A percentile compares a stretch with the other conserved stretches of the same genome.
Conservation (phyloP, 2,113 vertebrate species). For the Scopus umbretta region DNA sequence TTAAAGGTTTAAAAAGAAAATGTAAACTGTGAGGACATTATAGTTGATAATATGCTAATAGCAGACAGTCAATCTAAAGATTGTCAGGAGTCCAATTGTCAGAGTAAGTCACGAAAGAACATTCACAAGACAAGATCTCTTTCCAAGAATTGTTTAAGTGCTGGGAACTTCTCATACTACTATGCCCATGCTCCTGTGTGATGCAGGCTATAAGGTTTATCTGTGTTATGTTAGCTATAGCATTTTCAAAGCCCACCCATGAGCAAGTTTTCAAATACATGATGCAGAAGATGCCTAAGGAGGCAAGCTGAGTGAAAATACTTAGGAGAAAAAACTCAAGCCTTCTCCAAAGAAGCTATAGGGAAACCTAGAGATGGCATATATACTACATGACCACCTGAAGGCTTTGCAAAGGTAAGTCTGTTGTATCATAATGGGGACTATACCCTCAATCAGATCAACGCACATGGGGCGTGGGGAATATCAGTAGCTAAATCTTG, state of each 20-base stretch:
- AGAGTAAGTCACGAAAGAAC: neutral
- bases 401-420: neutral
- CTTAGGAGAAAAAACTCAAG: neutral
- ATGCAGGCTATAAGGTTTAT: fast-evolving
- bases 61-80: neutral
- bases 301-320: neutral
- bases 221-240: neutral
- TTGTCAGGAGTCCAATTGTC: neutral
- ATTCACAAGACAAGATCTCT: neutral
- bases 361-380: neutral
- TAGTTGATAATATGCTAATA: neutral
- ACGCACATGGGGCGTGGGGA: neutral
- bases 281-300: no score
- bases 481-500: neutral
- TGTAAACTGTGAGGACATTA: neutral
- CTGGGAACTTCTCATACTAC: neutral
- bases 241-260: neutral
- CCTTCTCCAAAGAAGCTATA: neutral
- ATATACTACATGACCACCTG: neutral
- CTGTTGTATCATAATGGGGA: neutral
- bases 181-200: neutral
- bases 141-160: neutral
- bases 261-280: neutral
- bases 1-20: neutral
- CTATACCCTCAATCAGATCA: neutral